Percentiles rank a stretch among this genome's conserved stretches.
Conservation (phyloP, 2,888 invertebrate species). For the Conus canariensis region DNA sequence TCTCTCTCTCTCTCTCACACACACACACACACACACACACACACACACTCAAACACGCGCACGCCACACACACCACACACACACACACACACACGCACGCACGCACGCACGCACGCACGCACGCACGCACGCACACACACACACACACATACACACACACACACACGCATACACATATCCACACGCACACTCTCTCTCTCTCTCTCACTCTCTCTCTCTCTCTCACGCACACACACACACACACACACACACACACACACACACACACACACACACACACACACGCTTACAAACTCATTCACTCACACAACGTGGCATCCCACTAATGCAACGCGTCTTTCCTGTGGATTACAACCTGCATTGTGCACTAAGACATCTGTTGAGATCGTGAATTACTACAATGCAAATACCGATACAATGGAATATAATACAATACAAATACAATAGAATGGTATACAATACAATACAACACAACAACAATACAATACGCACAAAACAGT, state of each 20-base stretch:
- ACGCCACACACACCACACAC: neutral
- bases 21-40: neutral
- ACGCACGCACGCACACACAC: neutral
- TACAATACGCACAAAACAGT: no score
- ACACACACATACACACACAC: slow-evolving; percentile 33
- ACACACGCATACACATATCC: slow-evolving; percentile 18
- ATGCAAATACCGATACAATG: no score
- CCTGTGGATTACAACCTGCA: no score
- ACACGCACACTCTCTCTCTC: neutral
- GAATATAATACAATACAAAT: no score
- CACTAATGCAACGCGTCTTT: no score
- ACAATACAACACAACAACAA: no score
- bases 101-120: neutral
- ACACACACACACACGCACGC: neutral
- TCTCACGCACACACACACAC: neutral
- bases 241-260: slow-evolving; percentile 23
- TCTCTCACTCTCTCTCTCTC: neutral
- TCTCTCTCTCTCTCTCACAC: neutral
- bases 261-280: neutral
- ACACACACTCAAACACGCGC: neutral
- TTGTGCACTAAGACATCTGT: no score
- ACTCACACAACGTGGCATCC: no score
- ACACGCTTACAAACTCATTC: neutral
- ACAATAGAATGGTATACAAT: no score
- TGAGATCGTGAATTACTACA: no score